phyloP scores from a whole-genome alignment of 1,140 invertebrate species.

The Papilio dardanus region DNA sequence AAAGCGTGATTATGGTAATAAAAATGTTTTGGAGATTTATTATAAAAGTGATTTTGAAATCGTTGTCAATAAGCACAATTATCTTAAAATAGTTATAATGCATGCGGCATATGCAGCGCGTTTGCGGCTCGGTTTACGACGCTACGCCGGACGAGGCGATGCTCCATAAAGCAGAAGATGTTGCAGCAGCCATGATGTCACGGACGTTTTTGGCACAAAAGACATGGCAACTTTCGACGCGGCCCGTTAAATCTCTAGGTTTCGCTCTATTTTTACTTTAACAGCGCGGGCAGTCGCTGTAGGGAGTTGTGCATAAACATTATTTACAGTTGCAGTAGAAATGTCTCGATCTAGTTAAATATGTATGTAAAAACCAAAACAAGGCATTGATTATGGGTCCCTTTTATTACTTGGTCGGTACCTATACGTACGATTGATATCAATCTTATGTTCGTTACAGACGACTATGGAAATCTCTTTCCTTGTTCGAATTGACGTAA shows the following conservation, averaged over 20 bases:
- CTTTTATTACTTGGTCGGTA: background rate
- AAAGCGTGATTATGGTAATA: background rate
- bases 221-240: constrained; percentile 55
- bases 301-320: background rate
- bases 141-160: constrained; percentile 66
- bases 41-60: background rate
- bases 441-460: too few relatives aligned
- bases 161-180: constrained; percentile 72
- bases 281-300: constrained; percentile 7
- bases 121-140: constrained; percentile 72
- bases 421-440: too few relatives aligned
- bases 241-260: constrained; percentile 54
- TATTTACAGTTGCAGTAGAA: background rate
- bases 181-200: constrained; percentile 68
- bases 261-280: constrained; percentile 34
- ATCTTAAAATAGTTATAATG: constrained; percentile 5
- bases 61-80: background rate
- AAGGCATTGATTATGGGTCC: background rate
- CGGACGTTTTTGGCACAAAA: constrained; percentile 72
- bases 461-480: too few relatives aligned
- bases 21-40: background rate
- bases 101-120: constrained; percentile 48
- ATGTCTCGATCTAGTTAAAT: background rate
- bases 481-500: too few relatives aligned
- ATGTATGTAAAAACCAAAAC: background rate